These are phyloP conservation scores for Nesoenas mayeri DNA, from an alignment of 2,113 vertebrate species.

Conservation along the genomic window DNA sequence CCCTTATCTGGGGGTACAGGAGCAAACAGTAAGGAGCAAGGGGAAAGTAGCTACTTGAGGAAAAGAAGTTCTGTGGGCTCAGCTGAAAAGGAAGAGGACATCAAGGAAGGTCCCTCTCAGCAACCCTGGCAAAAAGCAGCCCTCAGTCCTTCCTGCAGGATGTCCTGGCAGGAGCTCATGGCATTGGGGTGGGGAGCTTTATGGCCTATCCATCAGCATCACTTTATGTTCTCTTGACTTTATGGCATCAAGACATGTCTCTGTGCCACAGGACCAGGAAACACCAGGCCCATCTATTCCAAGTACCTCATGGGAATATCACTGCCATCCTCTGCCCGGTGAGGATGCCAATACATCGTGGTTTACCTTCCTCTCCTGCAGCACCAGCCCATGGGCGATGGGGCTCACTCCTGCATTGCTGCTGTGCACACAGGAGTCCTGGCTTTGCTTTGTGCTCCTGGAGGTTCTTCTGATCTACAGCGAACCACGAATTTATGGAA, in stretches of 20 bases:
- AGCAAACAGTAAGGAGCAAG: not conserved
- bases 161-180: fast-evolving
- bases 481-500: not conserved
- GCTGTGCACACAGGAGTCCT: not conserved
- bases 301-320: not conserved
- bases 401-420: not conserved
- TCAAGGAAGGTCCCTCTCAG: not conserved
- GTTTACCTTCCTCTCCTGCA: not conserved
- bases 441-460: not conserved
- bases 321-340: not conserved
- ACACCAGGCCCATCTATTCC: not conserved
- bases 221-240: fast-evolving
- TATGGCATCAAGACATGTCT: not conserved
- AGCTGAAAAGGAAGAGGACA: not conserved
- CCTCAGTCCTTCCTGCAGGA: not conserved
- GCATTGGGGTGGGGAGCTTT: fast-evolving
- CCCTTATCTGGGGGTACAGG: not conserved
- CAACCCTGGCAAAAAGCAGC: not conserved
- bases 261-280: not conserved
- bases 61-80: no score
- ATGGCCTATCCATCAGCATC: not conserved
- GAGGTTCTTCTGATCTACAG: not conserved
- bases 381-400: not conserved
- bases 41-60: no score
- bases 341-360: fast-evolving